These are phyloP conservation scores for Drymodes brunneopygia DNA, from an alignment of 2,113 vertebrate species.

Conservation along the genomic window DNA sequence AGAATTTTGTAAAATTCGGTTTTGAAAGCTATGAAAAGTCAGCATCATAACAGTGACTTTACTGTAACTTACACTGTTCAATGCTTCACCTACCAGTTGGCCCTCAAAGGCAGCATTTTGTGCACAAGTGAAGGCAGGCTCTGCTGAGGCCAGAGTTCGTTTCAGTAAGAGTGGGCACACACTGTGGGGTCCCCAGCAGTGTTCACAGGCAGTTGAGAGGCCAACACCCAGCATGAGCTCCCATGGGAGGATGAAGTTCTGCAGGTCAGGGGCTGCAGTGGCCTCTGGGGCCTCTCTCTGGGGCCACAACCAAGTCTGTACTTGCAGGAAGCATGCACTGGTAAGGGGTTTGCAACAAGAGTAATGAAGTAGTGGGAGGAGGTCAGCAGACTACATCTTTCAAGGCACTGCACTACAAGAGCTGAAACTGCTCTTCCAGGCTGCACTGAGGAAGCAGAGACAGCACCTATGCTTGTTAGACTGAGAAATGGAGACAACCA, in stretches of 20 bases:
- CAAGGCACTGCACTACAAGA: background rate
- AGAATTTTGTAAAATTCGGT: background rate
- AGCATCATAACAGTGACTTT: background rate
- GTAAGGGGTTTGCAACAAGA: background rate
- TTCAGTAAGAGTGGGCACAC: rapidly evolving
- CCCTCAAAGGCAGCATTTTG: background rate
- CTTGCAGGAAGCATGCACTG: background rate
- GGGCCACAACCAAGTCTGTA: background rate
- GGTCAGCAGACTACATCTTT: background rate
- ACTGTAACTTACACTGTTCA: background rate
- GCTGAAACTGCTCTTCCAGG: background rate
- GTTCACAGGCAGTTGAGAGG: background rate
- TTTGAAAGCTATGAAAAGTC: background rate
- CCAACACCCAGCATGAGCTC: background rate
- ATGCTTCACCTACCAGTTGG: background rate
- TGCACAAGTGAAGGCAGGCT: background rate
- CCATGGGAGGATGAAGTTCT: background rate
- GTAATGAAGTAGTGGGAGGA: background rate
- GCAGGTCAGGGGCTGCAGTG: background rate
- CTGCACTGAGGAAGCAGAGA: background rate
- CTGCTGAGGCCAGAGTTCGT: background rate
- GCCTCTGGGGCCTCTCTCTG: background rate
- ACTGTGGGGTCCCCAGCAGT: background rate
- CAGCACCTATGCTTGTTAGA: background rate
- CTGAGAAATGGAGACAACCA: background rate